Conservation (phyloP, 2,888 invertebrate genomes). For the Volucella bombylans region DNA sequence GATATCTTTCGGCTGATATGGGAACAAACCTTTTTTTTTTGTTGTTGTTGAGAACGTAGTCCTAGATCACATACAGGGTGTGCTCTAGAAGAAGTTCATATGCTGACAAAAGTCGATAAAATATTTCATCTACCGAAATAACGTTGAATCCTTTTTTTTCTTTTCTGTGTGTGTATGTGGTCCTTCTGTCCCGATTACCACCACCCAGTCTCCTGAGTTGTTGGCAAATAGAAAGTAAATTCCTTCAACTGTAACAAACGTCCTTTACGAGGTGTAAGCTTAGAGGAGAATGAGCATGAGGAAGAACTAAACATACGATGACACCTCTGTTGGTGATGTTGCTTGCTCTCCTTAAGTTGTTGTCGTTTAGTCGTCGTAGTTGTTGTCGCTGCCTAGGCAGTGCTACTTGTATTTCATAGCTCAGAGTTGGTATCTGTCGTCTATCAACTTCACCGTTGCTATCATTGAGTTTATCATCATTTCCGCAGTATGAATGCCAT, state of each 20-base stretch:
- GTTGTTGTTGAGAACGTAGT: not conserved
- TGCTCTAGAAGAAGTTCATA: conserved; percentile 53
- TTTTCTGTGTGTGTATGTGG: not conserved
- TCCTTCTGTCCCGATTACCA: no score
- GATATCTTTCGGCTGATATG: conserved; percentile 33
- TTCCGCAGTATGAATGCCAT: conserved; percentile 70
- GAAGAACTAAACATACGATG: conserved; percentile 1
- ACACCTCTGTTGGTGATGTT: conserved; percentile 21
- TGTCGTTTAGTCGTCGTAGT: conserved; percentile 1
- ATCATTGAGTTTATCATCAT: conserved; percentile 67
- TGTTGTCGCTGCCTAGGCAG: not conserved
- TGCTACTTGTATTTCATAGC: no score
- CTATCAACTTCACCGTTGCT: conserved; percentile 56
- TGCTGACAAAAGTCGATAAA: conserved; percentile 70
- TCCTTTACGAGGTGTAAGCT: conserved; percentile 10
- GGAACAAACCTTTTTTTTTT: conserved; percentile 32
- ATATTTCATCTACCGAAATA: conserved; percentile 55
- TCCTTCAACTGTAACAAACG: conserved; percentile 63
- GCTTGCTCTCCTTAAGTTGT: conserved; percentile 24
- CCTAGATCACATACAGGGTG: not conserved
- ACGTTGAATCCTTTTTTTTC: conserved; percentile 35
- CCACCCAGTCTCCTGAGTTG: conserved; percentile 1
- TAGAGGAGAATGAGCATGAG: not conserved
- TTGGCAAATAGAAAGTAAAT: conserved; percentile 54
- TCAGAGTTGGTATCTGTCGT: conserved; percentile 5